A percentile compares a stretch with the other conserved stretches of the same genome.
Evolutionary conservation across 2,888 invertebrate species (phyloP).

Genomic region (Petrolisthes manimaculis): DNA sequence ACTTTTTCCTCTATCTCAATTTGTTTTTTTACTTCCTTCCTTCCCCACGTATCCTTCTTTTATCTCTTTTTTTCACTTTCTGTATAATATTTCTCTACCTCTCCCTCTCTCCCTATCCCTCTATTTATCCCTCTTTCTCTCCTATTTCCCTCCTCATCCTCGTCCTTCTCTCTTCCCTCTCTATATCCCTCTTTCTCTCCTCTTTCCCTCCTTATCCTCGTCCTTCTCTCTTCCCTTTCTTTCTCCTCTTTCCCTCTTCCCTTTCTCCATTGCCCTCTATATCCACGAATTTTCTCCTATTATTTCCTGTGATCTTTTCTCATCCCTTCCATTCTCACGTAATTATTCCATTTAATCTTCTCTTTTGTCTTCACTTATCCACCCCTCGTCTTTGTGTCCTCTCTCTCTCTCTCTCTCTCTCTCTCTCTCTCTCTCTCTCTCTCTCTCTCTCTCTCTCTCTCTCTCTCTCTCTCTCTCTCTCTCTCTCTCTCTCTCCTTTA

Average conservation of each 20-base stretch:
- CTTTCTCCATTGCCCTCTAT: not conserved
- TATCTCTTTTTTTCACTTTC: too few relatives aligned
- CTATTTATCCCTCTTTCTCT: too few relatives aligned
- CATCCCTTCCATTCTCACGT: not conserved
- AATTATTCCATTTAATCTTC: too few relatives aligned
- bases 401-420: not conserved
- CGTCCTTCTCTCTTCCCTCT: too few relatives aligned
- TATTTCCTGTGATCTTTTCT: not conserved
- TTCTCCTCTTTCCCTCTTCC: not conserved
- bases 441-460: constrained; percentile 18
- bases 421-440: constrained; percentile 6
- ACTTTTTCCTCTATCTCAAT: too few relatives aligned
- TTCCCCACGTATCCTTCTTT: too few relatives aligned
- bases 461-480: constrained; percentile 26
- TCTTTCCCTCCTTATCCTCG: not conserved
- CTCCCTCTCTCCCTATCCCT: too few relatives aligned
- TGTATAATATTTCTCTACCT: too few relatives aligned
- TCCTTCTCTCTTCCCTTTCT: not conserved
- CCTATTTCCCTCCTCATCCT: too few relatives aligned
- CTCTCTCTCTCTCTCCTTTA: not conserved
- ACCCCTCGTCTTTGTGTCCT: not conserved
- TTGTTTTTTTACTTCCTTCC: too few relatives aligned
- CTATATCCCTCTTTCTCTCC: not conserved
- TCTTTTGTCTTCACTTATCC: too few relatives aligned
- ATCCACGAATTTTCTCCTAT: not conserved